Evolutionary conservation across 2,797 vertebrate species (phyloP).

Genomic region (Sitta carolinensis): DNA sequence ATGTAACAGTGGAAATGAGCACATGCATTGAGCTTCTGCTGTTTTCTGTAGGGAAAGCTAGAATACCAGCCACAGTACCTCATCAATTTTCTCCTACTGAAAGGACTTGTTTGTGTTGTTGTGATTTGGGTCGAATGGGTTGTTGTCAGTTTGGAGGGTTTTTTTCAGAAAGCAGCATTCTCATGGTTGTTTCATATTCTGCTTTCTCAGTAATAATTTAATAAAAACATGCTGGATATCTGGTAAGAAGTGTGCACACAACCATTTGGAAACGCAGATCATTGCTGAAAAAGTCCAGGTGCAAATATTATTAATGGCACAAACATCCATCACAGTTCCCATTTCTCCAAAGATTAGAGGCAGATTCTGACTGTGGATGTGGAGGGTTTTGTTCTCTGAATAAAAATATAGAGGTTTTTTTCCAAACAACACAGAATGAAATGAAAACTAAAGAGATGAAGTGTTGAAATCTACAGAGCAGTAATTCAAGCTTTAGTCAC

Average conservation of each 20-base stretch:
- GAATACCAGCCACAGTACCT: not conserved
- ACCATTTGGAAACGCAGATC: not conserved
- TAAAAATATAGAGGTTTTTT: rapidly evolving
- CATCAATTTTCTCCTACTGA: not conserved
- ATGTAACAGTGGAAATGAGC: not conserved
- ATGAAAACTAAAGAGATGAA: conserved; percentile 7
- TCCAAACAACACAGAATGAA: not conserved
- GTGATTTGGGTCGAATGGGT: not conserved
- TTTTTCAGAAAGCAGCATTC: not conserved
- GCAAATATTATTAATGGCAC: not conserved
- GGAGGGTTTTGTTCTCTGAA: not conserved
- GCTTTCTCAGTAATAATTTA: not conserved
- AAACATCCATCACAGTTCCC: not conserved
- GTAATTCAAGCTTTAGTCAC: conserved; percentile 6
- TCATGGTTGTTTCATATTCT: not conserved
- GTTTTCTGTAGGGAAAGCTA: not conserved
- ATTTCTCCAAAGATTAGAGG: not conserved
- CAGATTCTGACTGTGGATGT: not conserved
- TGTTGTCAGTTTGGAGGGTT: not conserved
- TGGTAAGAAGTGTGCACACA: not conserved
- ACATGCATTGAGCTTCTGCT: not conserved
- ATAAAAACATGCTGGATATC: not conserved
- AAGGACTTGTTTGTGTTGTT: not conserved
- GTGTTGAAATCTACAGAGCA: not conserved
- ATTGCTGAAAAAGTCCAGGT: not conserved